A percentile compares a stretch with the other conserved stretches of the same genome.
Evolutionary conservation across 2,797 vertebrate species (phyloP).

Genomic region (Sebastes ruberrimus): DNA sequence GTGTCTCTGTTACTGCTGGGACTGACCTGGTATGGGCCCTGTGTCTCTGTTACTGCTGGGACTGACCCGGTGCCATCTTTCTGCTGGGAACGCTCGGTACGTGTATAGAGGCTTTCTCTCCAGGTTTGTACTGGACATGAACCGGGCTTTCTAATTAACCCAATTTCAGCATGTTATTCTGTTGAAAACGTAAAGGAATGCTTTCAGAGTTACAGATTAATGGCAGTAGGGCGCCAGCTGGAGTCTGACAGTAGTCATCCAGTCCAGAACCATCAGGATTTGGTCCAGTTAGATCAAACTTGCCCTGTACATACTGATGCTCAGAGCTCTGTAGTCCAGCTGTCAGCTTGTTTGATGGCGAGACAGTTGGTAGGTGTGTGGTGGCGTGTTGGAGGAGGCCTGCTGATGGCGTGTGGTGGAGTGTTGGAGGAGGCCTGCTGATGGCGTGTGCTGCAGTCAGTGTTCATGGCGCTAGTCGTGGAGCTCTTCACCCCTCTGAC

Average conservation of each 20-base stretch:
- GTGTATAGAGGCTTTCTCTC: background rate
- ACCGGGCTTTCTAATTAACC: slow-evolving; percentile 23
- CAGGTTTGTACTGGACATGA: slow-evolving; percentile 40
- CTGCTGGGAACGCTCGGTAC: slow-evolving; percentile 37
- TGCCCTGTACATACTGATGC: too few species aligned
- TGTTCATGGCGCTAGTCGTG: slow-evolving; percentile 44
- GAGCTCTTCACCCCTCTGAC: slow-evolving; percentile 67
- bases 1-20: too few species aligned
- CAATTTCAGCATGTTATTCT: background rate
- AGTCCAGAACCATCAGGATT: too few species aligned
- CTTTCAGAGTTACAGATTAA: too few species aligned
- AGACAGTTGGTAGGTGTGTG: slow-evolving; percentile 16
- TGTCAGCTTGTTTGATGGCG: slow-evolving; percentile 6
- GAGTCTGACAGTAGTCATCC: too few species aligned
- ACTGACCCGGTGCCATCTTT: slow-evolving; percentile 18
- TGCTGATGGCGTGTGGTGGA: slow-evolving; percentile 23
- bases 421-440: slow-evolving; percentile 13
- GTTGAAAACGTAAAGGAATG: background rate
- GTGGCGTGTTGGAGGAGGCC: background rate
- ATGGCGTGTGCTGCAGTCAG: slow-evolving; percentile 47
- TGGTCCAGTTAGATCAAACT: too few species aligned
- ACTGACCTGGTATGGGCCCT: too few species aligned
- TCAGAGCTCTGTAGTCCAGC: background rate
- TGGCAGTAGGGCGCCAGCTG: too few species aligned
- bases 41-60: too few species aligned